Evolutionary conservation across 2,797 vertebrate species (phyloP).

Genomic region (Sardinella longiceps): DNA sequence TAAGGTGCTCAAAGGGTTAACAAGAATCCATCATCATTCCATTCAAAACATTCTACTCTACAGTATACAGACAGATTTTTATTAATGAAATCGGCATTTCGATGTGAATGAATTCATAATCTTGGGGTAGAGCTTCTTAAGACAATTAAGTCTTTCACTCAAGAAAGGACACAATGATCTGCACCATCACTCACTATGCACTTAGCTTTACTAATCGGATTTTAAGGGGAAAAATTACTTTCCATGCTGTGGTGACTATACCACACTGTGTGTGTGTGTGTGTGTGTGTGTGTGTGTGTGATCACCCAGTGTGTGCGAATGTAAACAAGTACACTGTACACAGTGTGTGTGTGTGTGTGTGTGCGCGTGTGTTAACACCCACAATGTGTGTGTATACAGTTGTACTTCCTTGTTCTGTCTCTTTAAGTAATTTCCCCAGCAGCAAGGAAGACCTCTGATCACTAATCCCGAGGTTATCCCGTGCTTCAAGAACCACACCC

Average conservation of each 20-base stretch:
- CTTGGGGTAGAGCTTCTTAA: background rate
- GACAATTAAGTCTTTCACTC: background rate
- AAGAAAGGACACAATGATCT: background rate
- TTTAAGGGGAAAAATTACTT: background rate
- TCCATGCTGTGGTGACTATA: background rate
- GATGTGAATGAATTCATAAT: no score
- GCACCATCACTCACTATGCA: background rate
- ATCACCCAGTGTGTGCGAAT: background rate
- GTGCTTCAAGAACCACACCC: slow-evolving; percentile 53
- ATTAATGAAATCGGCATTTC: no score
- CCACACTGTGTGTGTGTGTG: background rate
- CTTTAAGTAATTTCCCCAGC: slow-evolving; percentile 19
- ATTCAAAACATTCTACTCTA: no score
- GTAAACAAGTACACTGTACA: background rate
- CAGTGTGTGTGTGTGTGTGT: background rate
- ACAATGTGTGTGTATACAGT: background rate
- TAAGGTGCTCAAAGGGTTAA: no score
- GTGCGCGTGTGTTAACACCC: background rate
- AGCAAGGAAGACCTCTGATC: slow-evolving; percentile 27
- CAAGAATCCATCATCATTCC: no score
- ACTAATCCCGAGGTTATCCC: slow-evolving; percentile 52
- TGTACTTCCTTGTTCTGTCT: background rate
- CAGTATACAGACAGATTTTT: no score
- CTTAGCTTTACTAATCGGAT: background rate
- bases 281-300: slow-evolving; percentile 16